Percentiles rank a stretch among this genome's conserved stretches.
These are phyloP conservation scores for Alethe diademata DNA, from an alignment of 2,113 vertebrate species.

Conservation along the genomic window DNA sequence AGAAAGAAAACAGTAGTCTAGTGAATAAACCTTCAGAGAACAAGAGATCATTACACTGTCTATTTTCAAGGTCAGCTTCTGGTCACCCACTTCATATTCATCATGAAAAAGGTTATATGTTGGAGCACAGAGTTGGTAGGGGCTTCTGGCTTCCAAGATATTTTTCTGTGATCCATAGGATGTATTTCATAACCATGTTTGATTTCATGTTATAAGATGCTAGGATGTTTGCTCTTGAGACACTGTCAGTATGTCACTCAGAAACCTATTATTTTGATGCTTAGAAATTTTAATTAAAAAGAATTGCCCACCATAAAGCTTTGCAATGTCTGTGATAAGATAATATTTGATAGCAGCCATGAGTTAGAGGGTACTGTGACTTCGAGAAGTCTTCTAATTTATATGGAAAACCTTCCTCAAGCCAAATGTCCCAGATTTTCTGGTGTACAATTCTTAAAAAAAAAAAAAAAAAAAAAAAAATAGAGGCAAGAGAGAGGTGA, in stretches of 20 bases:
- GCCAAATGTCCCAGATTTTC: background rate
- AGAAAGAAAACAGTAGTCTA: background rate
- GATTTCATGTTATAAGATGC: accelerated
- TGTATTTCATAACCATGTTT: background rate
- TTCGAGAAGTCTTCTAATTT: background rate
- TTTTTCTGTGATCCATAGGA: background rate
- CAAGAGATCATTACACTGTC: background rate
- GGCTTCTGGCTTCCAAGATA: background rate
- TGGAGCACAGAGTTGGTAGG: accelerated
- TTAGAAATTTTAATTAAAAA: background rate
- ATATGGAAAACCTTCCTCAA: background rate
- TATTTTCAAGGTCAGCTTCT: background rate
- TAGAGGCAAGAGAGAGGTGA: background rate
- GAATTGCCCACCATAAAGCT: background rate
- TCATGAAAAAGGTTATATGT: background rate
- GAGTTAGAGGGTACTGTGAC: background rate
- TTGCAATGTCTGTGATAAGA: background rate
- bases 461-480: background rate
- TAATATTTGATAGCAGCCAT: background rate
- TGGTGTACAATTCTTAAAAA: background rate
- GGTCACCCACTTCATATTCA: background rate
- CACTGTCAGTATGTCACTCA: background rate
- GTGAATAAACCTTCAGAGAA: background rate
- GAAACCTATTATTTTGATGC: background rate
- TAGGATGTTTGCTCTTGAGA: background rate